Conservation (phyloP, 2,888 invertebrate genomes). For the Dynastes maya region DNA sequence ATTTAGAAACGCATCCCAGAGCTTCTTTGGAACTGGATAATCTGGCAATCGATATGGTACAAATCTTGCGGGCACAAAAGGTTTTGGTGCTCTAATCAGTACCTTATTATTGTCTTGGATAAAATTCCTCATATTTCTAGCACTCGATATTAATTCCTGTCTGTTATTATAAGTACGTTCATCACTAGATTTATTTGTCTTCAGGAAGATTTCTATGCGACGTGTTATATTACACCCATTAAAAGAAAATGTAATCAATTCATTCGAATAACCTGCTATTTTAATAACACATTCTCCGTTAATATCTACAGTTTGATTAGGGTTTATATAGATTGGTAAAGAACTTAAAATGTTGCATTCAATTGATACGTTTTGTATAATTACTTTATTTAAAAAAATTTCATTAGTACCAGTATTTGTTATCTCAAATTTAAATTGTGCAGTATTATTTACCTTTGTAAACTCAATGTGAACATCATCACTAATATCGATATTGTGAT, state of each 20-base stretch:
- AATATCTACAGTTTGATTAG: constrained; percentile 62
- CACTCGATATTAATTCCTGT: constrained; percentile 17
- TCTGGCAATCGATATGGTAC: constrained; percentile 72
- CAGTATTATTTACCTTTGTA: constrained; percentile 68
- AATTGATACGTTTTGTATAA: constrained; percentile 72
- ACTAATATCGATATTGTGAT: constrained; percentile 73
- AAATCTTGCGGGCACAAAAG: constrained; percentile 75
- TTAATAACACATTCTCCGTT: constrained; percentile 70
- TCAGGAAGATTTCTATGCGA: constrained; percentile 70
- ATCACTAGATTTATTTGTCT: constrained; percentile 36
- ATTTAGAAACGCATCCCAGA: constrained; percentile 67
- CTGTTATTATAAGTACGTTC: constrained; percentile 25
- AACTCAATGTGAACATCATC: constrained; percentile 69
- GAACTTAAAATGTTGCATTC: constrained; percentile 67
- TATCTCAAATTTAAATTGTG: constrained; percentile 71
- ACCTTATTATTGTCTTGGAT: constrained; percentile 43
- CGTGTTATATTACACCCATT: constrained; percentile 76
- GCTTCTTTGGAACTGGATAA: constrained; percentile 69
- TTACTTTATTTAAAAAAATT: constrained; percentile 72
- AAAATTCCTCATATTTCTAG: constrained; percentile 23
- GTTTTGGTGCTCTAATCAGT: constrained; percentile 72
- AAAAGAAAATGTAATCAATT: constrained; percentile 77
- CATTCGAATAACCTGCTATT: constrained; percentile 73
- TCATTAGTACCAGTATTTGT: constrained; percentile 68
- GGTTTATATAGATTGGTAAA: constrained; percentile 44